Conservation (phyloP, 2,797 vertebrate species). For the Helicolenus hilgendorfi region DNA sequence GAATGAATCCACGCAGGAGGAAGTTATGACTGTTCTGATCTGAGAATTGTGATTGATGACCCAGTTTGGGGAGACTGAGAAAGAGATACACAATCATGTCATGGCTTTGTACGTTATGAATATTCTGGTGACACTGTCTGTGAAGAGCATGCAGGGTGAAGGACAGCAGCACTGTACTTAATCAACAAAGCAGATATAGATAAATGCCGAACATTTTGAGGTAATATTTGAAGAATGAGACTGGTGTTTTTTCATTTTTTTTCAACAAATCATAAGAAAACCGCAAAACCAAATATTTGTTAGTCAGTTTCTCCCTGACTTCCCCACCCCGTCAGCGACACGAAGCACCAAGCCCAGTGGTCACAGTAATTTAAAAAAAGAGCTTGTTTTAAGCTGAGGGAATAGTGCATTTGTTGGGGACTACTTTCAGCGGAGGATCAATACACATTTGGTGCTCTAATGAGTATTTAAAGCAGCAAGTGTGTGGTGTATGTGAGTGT, state of each 20-base stretch:
- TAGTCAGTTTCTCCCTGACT: background rate
- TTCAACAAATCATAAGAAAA: background rate
- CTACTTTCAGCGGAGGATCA: background rate
- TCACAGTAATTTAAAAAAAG: background rate
- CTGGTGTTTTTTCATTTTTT: background rate
- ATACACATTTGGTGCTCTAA: background rate
- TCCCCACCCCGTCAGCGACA: background rate
- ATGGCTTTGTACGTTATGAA: background rate
- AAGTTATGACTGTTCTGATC: background rate
- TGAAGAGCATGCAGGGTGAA: background rate
- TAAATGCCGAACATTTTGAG: background rate
- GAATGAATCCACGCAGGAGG: slow-evolving; percentile 10
- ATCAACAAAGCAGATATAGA: background rate
- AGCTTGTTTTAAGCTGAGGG: background rate
- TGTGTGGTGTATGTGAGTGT: background rate
- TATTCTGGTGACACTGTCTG: background rate
- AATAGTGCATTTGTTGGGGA: background rate
- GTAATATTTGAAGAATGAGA: background rate
- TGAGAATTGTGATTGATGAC: slow-evolving; percentile 14
- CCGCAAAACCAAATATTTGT: background rate
- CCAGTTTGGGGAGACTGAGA: background rate
- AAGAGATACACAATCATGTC: background rate
- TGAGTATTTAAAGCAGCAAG: slow-evolving; percentile 26
- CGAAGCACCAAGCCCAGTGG: background rate
- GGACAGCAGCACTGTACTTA: background rate